Percentiles rank a stretch among this genome's conserved stretches.
These are phyloP conservation scores for Dissostichus mawsoni DNA, from an alignment of 2,113 vertebrate species.

Conservation along the genomic window DNA sequence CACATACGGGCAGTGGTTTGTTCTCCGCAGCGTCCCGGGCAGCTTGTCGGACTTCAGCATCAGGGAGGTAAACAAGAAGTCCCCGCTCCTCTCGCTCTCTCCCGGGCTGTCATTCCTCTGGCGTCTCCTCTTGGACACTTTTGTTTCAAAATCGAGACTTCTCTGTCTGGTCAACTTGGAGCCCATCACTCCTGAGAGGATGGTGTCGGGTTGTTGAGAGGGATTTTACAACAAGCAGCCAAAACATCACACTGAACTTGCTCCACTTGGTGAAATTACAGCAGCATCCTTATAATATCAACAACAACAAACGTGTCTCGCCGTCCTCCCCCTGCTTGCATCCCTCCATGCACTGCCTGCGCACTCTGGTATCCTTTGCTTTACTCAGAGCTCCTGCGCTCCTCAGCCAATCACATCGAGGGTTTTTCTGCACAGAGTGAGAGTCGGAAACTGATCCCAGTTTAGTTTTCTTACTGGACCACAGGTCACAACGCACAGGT, in stretches of 20 bases:
- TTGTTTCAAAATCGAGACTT: constrained; percentile 84
- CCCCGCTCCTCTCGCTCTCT: constrained; percentile 69
- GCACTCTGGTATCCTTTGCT: constrained; percentile 64
- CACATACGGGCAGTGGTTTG: constrained; percentile 85
- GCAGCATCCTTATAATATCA: neutral
- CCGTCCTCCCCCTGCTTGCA: constrained; percentile 28
- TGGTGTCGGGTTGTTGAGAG: constrained; percentile 26
- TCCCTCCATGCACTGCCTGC: constrained; percentile 62
- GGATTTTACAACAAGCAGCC: constrained; percentile 43
- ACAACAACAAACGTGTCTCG: neutral
- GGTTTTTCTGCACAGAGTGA: constrained; percentile 32
- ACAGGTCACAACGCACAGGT: neutral
- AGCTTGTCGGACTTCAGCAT: constrained; percentile 84
- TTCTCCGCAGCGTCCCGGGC: constrained; percentile 83
- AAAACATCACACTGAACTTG: constrained; percentile 66
- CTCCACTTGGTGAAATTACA: neutral
- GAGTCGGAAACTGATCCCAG: constrained; percentile 39
- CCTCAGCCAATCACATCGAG: constrained; percentile 79
- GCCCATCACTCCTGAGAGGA: constrained; percentile 82
- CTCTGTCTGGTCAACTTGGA: constrained; percentile 88
- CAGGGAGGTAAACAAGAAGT: constrained; percentile 83
- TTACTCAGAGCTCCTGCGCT: constrained; percentile 56
- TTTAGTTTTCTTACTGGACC: constrained; percentile 20
- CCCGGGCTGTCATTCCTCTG: constrained; percentile 53
- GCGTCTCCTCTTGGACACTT: constrained; percentile 60